Base-by-base conservation (phyloP, 2,888 invertebrate genomes). In the Eulithis testata region DNA sequence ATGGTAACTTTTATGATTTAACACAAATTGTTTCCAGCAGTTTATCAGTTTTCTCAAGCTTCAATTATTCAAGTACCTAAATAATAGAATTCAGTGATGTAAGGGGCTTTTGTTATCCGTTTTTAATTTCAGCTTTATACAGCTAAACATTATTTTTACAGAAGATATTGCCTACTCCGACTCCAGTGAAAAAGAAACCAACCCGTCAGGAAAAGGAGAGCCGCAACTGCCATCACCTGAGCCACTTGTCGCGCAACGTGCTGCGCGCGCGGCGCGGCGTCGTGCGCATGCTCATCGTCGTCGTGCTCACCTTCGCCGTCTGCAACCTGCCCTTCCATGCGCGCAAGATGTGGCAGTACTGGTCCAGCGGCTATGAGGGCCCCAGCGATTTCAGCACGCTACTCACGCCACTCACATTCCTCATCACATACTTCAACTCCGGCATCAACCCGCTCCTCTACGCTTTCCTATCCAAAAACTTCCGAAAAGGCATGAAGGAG, bases 301-400 rank as follows among this genome's bases (percentile, higher is more conserved):
- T 98, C 55, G 98, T 98, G 56, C 94, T 97, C 73, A 96, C 97
- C 60, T 98, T 98, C 87, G 97, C 98, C 12, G 82, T 98, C 45
- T 98, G 98, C 90, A 97, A 98, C 86, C 91, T 98, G 69, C 98
- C 98, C 0, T 97, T 97, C 89, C 98, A 98, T 89, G 96, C 96
- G 1, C 94, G 98, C 45, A 97, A 97, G 84, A 95, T 97, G 94
- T 97, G 97, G 96, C 96, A 97, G 82, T 96, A 97, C 86, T 97
- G 96, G 96, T 95, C 95, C 71, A 92, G 92, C 59, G 94, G 94
- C 70, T 96, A 96, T 86, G 94, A 95, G 72, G 96, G 96, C 69
- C 94, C 95, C 76, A 95, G 96, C 69, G 95, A 96, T 80, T 96
- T 97, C 83, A 96, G 96, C 79, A 95, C 96, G 7, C 90, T 97